These are phyloP conservation scores for Potorous gilbertii DNA, from an alignment of 2,797 vertebrate genomes.

Conservation along the genomic window DNA sequence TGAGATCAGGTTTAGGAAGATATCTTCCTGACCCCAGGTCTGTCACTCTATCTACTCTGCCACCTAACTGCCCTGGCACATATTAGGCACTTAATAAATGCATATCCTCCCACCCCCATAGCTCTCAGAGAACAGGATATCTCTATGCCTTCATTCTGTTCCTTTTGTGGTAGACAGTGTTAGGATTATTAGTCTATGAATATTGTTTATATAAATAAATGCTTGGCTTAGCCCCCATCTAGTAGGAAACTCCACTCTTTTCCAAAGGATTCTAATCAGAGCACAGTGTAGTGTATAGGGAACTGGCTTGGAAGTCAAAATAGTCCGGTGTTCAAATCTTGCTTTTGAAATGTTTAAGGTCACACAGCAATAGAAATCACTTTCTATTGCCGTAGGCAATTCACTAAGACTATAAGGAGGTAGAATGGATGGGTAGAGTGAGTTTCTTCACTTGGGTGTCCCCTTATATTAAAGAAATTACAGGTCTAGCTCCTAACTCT, in stretches of 20 bases:
- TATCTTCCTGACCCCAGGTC: background rate
- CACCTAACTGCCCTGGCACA: background rate
- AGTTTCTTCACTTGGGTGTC: background rate
- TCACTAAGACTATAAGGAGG: background rate
- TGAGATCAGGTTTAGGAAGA: too few relatives aligned
- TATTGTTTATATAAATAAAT: too few relatives aligned
- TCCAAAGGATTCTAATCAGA: too few relatives aligned
- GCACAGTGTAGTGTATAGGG: too few relatives aligned
- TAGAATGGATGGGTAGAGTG: background rate
- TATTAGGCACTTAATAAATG: background rate
- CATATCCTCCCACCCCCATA: background rate
- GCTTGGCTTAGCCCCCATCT: too few relatives aligned
- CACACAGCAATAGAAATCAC: background rate
- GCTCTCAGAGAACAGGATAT: background rate
- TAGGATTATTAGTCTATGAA: too few relatives aligned
- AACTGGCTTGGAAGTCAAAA: too few relatives aligned
- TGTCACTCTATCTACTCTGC: background rate
- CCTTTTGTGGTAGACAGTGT: background rate
- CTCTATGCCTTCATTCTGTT: background rate
- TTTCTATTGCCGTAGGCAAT: background rate
- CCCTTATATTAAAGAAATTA: background rate
- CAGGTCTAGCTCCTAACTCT: background rate
- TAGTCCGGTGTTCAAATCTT: too few relatives aligned
- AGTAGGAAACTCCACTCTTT: too few relatives aligned
- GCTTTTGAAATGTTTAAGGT: too few relatives aligned